Conservation (phyloP, 2,888 invertebrate species). For the Odontomyia ornata region DNA sequence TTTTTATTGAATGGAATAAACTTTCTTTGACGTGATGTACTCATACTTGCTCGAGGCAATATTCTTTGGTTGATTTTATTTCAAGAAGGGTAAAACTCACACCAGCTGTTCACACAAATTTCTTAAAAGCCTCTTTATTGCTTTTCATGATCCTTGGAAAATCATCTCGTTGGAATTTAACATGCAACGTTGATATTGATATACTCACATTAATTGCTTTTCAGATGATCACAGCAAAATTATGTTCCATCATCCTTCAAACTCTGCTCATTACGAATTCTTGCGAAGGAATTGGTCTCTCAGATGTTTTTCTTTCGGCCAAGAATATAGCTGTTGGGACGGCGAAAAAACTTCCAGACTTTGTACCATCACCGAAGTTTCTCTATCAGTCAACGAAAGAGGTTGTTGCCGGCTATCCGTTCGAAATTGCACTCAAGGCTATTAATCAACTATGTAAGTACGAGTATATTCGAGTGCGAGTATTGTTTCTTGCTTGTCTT, state of each 20-base stretch:
- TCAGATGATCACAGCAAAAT: not conserved
- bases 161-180: too few species aligned
- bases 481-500: not conserved
- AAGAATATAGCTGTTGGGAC: constrained; percentile 26
- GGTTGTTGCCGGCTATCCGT: constrained; percentile 60
- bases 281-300: not conserved
- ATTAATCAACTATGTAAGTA: constrained; percentile 59
- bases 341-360: constrained; percentile 41
- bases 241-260: not conserved
- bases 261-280: not conserved
- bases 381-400: constrained; percentile 59
- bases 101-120: too few species aligned
- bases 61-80: too few species aligned
- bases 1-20: too few species aligned
- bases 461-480: too few species aligned
- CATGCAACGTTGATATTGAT: not conserved
- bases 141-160: too few species aligned
- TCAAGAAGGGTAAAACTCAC: too few species aligned
- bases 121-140: too few species aligned
- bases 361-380: constrained; percentile 52
- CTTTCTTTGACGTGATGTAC: too few species aligned
- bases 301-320: constrained; percentile 6
- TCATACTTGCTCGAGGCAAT: too few species aligned
- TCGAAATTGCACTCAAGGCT: constrained; percentile 57
- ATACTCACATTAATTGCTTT: not conserved